Conservation (phyloP, 2,113 vertebrate genomes). For the Orthonyx spaldingii region DNA sequence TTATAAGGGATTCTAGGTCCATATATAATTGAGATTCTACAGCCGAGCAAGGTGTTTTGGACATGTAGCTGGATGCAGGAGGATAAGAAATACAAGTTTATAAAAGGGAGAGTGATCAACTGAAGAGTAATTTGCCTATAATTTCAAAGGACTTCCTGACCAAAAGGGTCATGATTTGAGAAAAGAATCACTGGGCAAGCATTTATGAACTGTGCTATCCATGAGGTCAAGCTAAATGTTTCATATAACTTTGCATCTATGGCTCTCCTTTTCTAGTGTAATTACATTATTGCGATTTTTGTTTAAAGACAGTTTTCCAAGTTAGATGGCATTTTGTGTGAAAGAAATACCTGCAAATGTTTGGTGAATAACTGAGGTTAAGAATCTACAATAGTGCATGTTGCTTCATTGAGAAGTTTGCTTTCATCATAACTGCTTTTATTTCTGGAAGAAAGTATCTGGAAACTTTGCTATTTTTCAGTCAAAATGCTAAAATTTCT, state of each 20-base stretch:
- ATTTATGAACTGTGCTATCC: not conserved
- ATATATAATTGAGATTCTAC: too few relatives aligned
- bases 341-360: not conserved
- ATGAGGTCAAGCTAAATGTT: not conserved
- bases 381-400: not conserved
- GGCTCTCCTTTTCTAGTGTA: not conserved
- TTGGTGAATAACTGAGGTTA: not conserved
- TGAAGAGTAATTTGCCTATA: not conserved
- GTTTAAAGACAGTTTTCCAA: not conserved
- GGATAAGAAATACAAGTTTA: not conserved
- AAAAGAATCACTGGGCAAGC: not conserved
- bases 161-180: not conserved
- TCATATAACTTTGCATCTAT: fast-evolving
- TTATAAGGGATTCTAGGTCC: not conserved
- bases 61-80: not conserved
- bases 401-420: not conserved
- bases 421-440: not conserved
- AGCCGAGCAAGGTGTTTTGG: not conserved
- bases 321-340: not conserved
- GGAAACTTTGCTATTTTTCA: not conserved
- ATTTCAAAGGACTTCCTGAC: not conserved
- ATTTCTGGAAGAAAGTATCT: not conserved
- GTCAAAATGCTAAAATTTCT: not conserved
- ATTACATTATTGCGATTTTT: not conserved
- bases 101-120: not conserved